phyloP scores from a whole-genome alignment of 30 jellyfish, hydroid and myxozoan species.

The Rhopilema esculentum region DNA sequence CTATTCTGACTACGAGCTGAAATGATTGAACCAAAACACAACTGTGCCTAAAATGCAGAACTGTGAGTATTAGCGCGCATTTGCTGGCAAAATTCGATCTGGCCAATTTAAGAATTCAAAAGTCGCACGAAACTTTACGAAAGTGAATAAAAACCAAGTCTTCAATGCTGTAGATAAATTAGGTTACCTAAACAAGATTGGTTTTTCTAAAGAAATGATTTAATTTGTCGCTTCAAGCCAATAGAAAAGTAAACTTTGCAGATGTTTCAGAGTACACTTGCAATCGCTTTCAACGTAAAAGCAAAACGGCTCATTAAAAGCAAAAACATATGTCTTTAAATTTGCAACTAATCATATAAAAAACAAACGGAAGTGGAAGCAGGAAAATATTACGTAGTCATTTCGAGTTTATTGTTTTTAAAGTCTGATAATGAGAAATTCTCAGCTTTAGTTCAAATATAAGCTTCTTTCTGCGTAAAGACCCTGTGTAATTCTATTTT shows the following conservation, averaged over 20 bases:
- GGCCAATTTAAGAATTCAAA: slow-evolving; percentile 5
- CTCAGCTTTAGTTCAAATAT: too few species aligned
- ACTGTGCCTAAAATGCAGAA: background rate
- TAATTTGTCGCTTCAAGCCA: background rate
- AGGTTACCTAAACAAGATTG: background rate
- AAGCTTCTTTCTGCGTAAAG: too few species aligned
- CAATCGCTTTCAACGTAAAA: background rate
- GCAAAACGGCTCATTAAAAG: background rate
- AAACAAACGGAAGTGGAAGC: too few species aligned
- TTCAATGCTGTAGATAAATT: background rate
- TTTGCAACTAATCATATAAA: too few species aligned
- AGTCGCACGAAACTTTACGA: background rate
- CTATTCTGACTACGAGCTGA: background rate
- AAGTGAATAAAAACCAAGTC: background rate
- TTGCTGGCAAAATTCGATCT: background rate
- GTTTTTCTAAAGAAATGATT: background rate
- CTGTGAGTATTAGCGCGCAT: background rate
- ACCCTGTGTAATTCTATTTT: too few species aligned
- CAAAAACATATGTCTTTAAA: background rate
- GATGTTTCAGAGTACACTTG: background rate
- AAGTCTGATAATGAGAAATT: too few species aligned
- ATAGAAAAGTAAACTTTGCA: background rate
- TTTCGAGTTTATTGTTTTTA: too few species aligned
- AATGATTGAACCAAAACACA: background rate
- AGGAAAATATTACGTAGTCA: too few species aligned